Evolutionary conservation across 2,113 vertebrate genomes (phyloP).

Genomic region (Melospiza melodia): DNA sequence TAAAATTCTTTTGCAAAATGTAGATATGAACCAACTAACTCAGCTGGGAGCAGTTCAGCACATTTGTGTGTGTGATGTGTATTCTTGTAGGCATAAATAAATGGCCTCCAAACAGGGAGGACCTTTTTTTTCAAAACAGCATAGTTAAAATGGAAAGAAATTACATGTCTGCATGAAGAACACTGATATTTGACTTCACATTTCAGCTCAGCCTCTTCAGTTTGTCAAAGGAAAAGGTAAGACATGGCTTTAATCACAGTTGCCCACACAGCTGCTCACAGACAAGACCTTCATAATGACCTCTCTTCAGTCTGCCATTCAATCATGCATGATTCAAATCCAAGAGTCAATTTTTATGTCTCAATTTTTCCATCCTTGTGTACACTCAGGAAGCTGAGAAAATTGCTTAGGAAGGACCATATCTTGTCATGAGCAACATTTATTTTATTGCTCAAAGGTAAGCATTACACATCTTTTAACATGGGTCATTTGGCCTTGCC

Average conservation of each 20-base stretch:
- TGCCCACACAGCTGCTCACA: neutral
- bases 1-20: neutral
- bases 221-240: neutral
- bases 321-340: neutral
- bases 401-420: neutral
- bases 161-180: neutral
- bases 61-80: neutral
- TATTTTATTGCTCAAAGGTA: constrained; percentile 21
- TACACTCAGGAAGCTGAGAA: neutral
- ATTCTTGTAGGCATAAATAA: neutral
- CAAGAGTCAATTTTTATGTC: neutral
- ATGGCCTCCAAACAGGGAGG: neutral
- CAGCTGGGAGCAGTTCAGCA: neutral
- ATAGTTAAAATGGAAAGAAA: neutral
- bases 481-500: neutral
- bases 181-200: neutral
- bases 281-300: neutral
- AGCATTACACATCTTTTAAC: constrained; percentile 5
- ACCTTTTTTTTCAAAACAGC: neutral
- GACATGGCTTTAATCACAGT: neutral
- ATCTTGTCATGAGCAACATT: neutral
- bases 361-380: neutral
- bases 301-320: neutral
- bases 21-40: neutral
- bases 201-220: neutral